A percentile compares a stretch with the other conserved stretches of the same genome.
Evolutionary conservation across 2,797 vertebrate species (phyloP).

Genomic region (Spinus pinus): DNA sequence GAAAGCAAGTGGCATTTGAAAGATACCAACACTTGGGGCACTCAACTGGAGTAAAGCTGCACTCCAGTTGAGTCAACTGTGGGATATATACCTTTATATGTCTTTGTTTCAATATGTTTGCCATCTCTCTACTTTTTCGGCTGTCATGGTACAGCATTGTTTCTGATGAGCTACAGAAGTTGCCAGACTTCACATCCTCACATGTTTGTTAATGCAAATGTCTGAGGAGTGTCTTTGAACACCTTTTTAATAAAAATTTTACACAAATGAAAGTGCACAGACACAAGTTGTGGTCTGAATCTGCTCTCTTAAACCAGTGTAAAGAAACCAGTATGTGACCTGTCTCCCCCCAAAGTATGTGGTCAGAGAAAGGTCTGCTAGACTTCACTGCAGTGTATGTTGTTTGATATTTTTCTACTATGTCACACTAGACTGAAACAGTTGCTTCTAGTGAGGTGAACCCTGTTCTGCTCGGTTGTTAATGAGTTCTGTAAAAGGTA

Average conservation of each 20-base stretch:
- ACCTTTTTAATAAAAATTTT: neutral
- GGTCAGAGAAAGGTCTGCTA: neutral
- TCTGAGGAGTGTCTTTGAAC: neutral
- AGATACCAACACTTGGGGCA: neutral
- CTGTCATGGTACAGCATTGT: neutral
- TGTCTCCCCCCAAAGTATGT: neutral
- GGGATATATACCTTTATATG: neutral
- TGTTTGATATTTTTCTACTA: slow-evolving; percentile 24
- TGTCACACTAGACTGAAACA: neutral
- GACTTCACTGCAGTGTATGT: neutral
- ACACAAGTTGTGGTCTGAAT: neutral
- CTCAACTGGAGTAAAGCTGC: neutral
- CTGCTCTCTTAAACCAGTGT: slow-evolving; percentile 19
- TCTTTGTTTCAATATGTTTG: neutral
- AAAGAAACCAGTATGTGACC: neutral
- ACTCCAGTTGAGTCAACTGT: neutral
- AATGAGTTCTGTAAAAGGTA: neutral
- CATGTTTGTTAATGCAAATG: neutral
- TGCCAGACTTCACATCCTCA: neutral
- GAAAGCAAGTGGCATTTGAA: neutral
- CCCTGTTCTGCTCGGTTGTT: neutral
- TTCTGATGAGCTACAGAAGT: neutral
- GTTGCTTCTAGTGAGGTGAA: slow-evolving; percentile 21
- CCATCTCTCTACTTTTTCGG: neutral
- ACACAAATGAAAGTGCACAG: neutral